Conservation (phyloP, 2,797 vertebrate species). For the Galago senegalensis region DNA sequence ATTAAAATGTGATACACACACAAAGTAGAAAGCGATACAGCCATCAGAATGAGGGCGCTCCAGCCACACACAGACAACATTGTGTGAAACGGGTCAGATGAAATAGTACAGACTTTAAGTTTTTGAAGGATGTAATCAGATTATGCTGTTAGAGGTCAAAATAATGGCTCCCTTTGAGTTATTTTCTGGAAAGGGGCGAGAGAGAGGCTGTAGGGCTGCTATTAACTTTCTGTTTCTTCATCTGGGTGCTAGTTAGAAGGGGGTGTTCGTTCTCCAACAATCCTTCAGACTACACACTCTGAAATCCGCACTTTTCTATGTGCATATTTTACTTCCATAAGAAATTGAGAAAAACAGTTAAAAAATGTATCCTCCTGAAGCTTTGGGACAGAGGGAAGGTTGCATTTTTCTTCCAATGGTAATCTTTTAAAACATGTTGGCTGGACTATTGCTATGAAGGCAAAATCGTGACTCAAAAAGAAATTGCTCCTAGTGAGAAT, state of each 20-base stretch:
- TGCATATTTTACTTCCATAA: background rate
- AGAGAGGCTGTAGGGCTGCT: background rate
- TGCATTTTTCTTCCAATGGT: slow-evolving; percentile 58
- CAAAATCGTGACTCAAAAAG: slow-evolving; percentile 66
- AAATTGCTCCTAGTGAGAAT: slow-evolving; percentile 47
- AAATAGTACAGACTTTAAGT: background rate
- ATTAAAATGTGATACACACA: slow-evolving; percentile 1
- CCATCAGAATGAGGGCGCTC: background rate
- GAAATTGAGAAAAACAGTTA: background rate
- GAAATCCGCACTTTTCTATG: background rate
- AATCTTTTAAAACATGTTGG: slow-evolving; percentile 56
- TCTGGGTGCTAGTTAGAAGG: background rate
- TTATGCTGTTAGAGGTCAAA: background rate
- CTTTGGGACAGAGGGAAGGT: slow-evolving; percentile 37
- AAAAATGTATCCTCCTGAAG: background rate
- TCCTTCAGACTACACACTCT: background rate
- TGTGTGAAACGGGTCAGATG: background rate
- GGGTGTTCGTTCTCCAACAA: background rate
- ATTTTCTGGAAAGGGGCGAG: background rate
- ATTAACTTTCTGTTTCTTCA: background rate
- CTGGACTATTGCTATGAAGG: slow-evolving; percentile 32
- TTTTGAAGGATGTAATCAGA: slow-evolving; percentile 25
- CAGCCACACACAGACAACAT: background rate
- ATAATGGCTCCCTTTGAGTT: background rate
- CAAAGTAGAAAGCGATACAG: background rate